Percentiles rank a stretch among this genome's conserved stretches.
Evolutionary conservation across 2,888 invertebrate species (phyloP).

Genomic region (Drosophila cracens): DNA sequence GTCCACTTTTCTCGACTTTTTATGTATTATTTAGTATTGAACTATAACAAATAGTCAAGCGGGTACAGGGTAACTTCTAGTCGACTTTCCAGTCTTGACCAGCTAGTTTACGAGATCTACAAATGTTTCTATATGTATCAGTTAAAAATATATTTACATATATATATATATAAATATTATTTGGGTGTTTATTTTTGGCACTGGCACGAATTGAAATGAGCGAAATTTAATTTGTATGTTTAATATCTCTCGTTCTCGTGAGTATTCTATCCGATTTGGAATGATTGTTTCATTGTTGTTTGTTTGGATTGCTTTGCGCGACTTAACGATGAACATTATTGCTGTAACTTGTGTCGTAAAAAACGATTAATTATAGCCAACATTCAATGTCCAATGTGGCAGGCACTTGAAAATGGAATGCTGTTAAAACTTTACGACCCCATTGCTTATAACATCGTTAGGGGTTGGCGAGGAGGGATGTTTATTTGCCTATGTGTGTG

Average conservation of each 20-base stretch:
- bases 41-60: neutral
- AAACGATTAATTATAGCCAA: conserved; percentile 61
- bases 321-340: conserved; percentile 52
- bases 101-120: conserved; percentile 6
- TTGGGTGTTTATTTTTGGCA: conserved; percentile 48
- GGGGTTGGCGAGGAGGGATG: neutral
- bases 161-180: conserved; percentile 29
- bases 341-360: conserved; percentile 61
- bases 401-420: conserved; percentile 59
- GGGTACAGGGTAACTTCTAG: neutral
- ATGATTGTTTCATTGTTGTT: conserved; percentile 53
- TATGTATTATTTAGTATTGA: neutral
- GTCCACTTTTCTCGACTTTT: neutral
- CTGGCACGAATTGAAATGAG: conserved; percentile 29
- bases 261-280: conserved; percentile 9
- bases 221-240: conserved; percentile 49
- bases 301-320: conserved; percentile 33
- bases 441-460: conserved; percentile 23
- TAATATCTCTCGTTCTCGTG: conserved; percentile 37
- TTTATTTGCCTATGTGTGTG: neutral
- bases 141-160: conserved; percentile 14
- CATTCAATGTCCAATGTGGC: conserved; percentile 23
- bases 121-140: conserved; percentile 10
- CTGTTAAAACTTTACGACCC: conserved; percentile 57
- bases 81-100: neutral